Percentiles rank a stretch among this genome's conserved stretches.
These are phyloP conservation scores for Marronus borbonicus DNA, from an alignment of 2,888 invertebrate species.

Conservation along the genomic window DNA sequence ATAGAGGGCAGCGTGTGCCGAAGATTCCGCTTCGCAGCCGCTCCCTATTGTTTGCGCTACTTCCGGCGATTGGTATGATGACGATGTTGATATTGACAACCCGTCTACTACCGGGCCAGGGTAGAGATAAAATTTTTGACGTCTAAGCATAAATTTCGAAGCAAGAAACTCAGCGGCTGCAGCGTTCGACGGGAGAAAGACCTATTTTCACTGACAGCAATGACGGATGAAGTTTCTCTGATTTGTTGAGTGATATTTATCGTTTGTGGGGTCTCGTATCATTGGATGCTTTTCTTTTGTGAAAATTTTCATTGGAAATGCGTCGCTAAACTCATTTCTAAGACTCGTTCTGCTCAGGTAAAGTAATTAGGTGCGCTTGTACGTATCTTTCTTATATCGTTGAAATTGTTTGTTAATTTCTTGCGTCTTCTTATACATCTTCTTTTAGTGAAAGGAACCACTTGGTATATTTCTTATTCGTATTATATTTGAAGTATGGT, in stretches of 20 bases:
- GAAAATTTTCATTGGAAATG: too few species aligned
- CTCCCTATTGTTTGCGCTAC: conserved; percentile 12
- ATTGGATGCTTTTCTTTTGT: not conserved
- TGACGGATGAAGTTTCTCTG: conserved; percentile 1
- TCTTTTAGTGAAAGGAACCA: too few species aligned
- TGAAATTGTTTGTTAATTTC: too few species aligned
- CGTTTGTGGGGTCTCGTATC: not conserved
- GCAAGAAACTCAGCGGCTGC: conserved; percentile 49
- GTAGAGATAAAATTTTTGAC: conserved; percentile 47
- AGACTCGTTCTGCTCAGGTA: too few species aligned
- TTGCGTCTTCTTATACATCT: too few species aligned
- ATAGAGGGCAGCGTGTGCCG: conserved; percentile 11
- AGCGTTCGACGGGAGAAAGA: conserved; percentile 41
- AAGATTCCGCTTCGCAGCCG: conserved; percentile 9
- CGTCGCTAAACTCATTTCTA: too few species aligned
- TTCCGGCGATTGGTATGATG: conserved; percentile 11
- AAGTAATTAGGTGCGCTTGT: too few species aligned
- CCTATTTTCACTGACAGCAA: conserved; percentile 14
- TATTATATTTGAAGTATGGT: too few species aligned
- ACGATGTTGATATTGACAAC: conserved; percentile 19
- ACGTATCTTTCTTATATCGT: too few species aligned
- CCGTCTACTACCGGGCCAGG: not conserved
- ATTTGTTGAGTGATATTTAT: conserved; percentile 11
- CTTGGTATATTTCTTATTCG: too few species aligned
- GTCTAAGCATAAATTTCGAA: conserved; percentile 53